Percentiles rank a stretch among this genome's conserved stretches.
Conservation (phyloP, 1,140 invertebrate species). For the Sogatella furcifera region DNA sequence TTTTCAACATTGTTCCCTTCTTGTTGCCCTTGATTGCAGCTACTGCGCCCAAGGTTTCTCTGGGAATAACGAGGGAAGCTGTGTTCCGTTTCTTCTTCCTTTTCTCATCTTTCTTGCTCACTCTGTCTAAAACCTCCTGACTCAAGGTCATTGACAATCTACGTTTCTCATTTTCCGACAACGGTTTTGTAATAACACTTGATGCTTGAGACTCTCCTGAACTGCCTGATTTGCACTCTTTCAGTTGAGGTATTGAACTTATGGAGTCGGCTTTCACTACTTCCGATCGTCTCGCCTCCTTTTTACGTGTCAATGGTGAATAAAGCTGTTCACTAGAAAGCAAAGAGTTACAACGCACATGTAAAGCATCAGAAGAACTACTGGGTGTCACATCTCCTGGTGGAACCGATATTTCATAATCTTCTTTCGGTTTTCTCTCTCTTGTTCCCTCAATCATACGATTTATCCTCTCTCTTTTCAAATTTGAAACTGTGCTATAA, state of each 20-base stretch:
- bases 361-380: conserved; percentile 23
- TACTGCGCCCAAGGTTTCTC: conserved; percentile 51
- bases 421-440: conserved; percentile 22
- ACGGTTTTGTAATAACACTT: conserved; percentile 27
- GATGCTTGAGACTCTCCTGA: conserved; percentile 10
- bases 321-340: conserved; percentile 34
- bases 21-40: conserved; percentile 40
- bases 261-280: conserved; percentile 43
- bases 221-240: conserved; percentile 9
- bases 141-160: conserved; percentile 56
- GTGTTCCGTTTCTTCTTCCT: conserved; percentile 31
- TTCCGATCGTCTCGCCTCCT: conserved; percentile 27
- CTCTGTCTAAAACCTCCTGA: conserved; percentile 55
- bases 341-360: conserved; percentile 59
- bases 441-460: conserved; percentile 23
- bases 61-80: conserved; percentile 35
- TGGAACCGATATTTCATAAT: conserved; percentile 50
- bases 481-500: conserved; percentile 44
- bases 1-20: conserved; percentile 18
- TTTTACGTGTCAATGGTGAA: conserved; percentile 30
- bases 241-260: conserved; percentile 37
- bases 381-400: conserved; percentile 18
- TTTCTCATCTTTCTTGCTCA: conserved; percentile 30
- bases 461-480: conserved; percentile 33
- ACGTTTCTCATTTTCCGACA: conserved; percentile 59